These are phyloP conservation scores for Silurus glanis DNA, from an alignment of 2,113 vertebrate species.

Conservation along the genomic window DNA sequence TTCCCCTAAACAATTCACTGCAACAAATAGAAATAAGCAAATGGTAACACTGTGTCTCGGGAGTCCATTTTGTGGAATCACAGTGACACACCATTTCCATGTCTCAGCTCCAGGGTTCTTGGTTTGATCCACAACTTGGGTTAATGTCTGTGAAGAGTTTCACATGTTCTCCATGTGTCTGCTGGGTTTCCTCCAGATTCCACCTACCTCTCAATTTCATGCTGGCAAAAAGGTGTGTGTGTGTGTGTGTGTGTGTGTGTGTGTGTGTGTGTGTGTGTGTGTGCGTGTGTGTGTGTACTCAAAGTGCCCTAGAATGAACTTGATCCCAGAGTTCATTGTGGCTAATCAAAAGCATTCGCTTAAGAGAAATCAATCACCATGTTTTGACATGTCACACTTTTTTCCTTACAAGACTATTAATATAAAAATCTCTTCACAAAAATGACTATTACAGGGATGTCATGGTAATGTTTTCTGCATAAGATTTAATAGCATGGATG, in stretches of 20 bases:
- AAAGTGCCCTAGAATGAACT: not conserved
- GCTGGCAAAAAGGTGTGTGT: too few species aligned
- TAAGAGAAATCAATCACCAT: not conserved
- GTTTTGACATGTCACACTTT: constrained; percentile 5
- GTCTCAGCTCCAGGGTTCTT: not conserved
- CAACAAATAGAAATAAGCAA: too few species aligned
- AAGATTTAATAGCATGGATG: not conserved
- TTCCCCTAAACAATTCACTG: too few species aligned
- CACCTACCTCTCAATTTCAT: too few species aligned
- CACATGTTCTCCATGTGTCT: not conserved
- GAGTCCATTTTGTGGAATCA: not conserved
- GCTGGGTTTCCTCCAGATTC: too few species aligned
- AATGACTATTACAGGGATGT: constrained; percentile 10
- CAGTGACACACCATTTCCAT: not conserved
- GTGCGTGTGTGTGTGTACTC: not conserved
- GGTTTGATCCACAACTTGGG: not conserved
- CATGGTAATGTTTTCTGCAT: not conserved
- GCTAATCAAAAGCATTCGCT: not conserved
- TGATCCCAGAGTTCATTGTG: not conserved
- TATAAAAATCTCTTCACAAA: constrained; percentile 15
- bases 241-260: not conserved
- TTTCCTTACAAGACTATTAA: constrained; percentile 11
- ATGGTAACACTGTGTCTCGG: too few species aligned
- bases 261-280: not conserved
- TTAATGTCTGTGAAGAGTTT: not conserved